A percentile compares a stretch with the other conserved stretches of the same genome.
These are phyloP conservation scores for Drosophila tripunctata DNA, from an alignment of 2,888 invertebrate genomes.

Conservation along the genomic window DNA sequence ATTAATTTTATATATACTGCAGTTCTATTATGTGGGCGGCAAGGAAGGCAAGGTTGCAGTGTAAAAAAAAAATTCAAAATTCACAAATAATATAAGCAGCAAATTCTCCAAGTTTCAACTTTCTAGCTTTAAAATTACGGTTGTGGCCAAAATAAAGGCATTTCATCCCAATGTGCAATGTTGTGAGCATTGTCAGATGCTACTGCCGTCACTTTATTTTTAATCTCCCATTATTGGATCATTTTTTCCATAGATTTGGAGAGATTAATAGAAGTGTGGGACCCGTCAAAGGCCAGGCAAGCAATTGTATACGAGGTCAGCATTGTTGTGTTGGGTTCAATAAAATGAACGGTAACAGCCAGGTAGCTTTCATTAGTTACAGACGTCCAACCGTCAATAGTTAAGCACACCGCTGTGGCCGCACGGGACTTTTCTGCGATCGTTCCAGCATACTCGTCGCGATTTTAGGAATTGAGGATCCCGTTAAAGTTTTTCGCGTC, in stretches of 20 bases:
- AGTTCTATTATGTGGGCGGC: no score
- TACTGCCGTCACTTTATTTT: no score
- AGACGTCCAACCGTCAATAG: background rate
- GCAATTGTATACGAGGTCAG: background rate
- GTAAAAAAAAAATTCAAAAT: no score
- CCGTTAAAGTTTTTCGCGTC: background rate
- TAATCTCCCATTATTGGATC: background rate
- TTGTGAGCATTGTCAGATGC: no score
- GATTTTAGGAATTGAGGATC: background rate
- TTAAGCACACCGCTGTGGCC: background rate
- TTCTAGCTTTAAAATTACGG: no score
- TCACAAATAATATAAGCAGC: no score
- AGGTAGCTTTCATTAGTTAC: background rate
- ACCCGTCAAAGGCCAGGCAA: background rate
- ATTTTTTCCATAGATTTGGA: background rate
- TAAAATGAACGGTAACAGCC: background rate
- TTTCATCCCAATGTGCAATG: no score
- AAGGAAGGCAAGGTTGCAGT: no score
- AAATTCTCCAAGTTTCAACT: no score
- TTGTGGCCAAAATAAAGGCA: no score
- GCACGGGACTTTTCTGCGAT: background rate
- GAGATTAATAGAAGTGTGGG: background rate
- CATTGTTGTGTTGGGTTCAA: background rate
- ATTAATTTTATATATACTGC: no score
- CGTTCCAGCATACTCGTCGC: background rate